Evolutionary conservation across 2,113 vertebrate species (phyloP).

Genomic region (Cyrtonyx montezumae): DNA sequence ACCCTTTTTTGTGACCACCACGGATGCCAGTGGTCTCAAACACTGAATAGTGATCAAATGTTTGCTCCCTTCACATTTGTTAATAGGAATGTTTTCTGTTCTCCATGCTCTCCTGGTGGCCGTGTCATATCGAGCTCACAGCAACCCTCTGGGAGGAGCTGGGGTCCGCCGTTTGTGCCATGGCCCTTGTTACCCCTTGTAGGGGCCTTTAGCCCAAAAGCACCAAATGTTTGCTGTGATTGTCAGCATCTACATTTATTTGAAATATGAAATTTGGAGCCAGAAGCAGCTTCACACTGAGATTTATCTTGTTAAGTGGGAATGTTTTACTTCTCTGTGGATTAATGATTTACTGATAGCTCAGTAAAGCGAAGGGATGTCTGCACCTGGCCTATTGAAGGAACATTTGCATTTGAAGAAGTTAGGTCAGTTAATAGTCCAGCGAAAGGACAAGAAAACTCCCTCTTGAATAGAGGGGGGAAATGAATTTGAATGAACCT

Average conservation of each 20-base stretch:
- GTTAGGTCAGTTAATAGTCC: not conserved
- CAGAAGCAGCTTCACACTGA: conserved; percentile 2
- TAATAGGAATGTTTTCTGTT: not conserved
- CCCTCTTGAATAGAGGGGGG: not conserved
- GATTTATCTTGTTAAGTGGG: not conserved
- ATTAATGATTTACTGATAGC: conserved; percentile 23
- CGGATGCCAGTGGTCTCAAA: not conserved
- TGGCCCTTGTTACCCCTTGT: not conserved
- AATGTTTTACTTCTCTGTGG: not conserved
- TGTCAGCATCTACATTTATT: not conserved
- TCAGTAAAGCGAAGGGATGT: conserved; percentile 1
- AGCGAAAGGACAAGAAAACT: not conserved
- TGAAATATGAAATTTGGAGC: conserved; percentile 3
- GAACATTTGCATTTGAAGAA: conserved; percentile 29
- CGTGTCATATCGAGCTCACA: not conserved
- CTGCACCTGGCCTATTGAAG: conserved; percentile 1
- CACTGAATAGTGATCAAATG: not conserved
- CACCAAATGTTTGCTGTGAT: not conserved
- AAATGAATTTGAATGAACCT: not conserved
- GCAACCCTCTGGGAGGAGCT: not conserved
- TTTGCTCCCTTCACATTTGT: not conserved
- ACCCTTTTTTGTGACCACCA: not conserved
- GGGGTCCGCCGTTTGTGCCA: not conserved
- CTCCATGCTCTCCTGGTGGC: not conserved
- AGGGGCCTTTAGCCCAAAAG: not conserved